Evolutionary conservation across 2,113 vertebrate species (phyloP).

Genomic region (Petaurus breviceps): DNA sequence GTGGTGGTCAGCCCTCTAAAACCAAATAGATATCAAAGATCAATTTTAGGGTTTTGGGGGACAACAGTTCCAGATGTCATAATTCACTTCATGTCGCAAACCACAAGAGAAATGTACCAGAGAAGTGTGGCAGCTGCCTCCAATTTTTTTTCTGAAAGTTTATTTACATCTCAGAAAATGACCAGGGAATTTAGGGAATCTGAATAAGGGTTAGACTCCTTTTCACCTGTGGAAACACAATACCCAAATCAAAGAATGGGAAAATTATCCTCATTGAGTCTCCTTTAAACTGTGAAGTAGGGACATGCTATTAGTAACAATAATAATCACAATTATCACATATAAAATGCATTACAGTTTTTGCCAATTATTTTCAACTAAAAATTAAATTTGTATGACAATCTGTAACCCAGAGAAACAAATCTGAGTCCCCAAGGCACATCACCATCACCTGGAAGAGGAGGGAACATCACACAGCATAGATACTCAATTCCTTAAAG

Average conservation of each 20-base stretch:
- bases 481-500: neutral
- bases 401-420: slow-evolving; percentile 11
- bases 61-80: neutral
- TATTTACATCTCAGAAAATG: neutral
- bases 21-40: neutral
- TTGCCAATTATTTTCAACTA: neutral
- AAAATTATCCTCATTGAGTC: neutral
- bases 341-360: slow-evolving; percentile 6
- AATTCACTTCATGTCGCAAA: neutral
- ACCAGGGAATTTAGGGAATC: neutral
- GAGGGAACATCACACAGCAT: neutral
- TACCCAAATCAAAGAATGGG: neutral
- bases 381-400: neutral
- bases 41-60: neutral
- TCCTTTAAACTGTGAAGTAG: neutral
- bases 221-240: neutral
- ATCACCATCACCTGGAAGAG: neutral
- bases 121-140: neutral
- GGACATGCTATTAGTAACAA: neutral
- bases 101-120: neutral
- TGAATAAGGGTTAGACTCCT: neutral
- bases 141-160: neutral
- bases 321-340: neutral
- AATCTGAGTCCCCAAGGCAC: neutral
- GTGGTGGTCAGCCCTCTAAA: neutral